Base-by-base conservation (phyloP, 2,113 vertebrate species). In the Grus americana region DNA sequence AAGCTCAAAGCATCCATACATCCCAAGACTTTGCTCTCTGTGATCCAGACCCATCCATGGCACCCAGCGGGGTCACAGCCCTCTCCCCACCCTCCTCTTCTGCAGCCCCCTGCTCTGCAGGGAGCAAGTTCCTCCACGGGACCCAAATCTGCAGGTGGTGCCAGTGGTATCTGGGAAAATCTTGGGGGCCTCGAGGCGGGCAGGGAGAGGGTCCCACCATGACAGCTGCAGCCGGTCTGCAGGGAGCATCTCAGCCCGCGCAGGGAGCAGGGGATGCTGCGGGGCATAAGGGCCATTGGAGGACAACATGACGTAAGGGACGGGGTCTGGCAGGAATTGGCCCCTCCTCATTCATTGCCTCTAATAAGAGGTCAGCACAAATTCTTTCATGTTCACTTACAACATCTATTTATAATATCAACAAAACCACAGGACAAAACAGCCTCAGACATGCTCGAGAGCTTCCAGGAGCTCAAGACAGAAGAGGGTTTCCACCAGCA, bases 201-300 rank as follows among this genome's bases (percentile, higher is more conserved):
- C 30, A 57, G 22, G 47, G 26, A 80, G 40, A 42, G n/a, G 14
- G 61, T 42, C 71, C 63, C 6, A 4, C 32, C 7, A 2, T 0
- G 0, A 52, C 0, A 1, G 38, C 74, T 6, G 23, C 1, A 0
- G 18, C 12, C 3, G 0, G 9, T 34, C 46, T 59, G 38, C 59
- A 59, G 40, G 29, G 44, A 79, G 21, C 36, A 36, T 19, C 62
- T 44, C 44, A 24, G 65, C 30, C 18, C 8, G 44, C 2, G 11
- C 80, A 54, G 72, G 49, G 75, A 86, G 62, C 65, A 24, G 1
- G 0, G 36, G 63, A 40, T 4, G 2, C 65, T 16, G 38, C 1
- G 0, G 36, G 46, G 12, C 27, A 22, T 3, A 1, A 52, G 58
- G 78, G 70, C 75, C 87, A 46, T 5, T 1, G 2, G 86, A 63